A percentile compares a stretch with the other conserved stretches of the same genome.
Evolutionary conservation across 2,113 vertebrate genomes (phyloP).

Genomic region (Naja naja): DNA sequence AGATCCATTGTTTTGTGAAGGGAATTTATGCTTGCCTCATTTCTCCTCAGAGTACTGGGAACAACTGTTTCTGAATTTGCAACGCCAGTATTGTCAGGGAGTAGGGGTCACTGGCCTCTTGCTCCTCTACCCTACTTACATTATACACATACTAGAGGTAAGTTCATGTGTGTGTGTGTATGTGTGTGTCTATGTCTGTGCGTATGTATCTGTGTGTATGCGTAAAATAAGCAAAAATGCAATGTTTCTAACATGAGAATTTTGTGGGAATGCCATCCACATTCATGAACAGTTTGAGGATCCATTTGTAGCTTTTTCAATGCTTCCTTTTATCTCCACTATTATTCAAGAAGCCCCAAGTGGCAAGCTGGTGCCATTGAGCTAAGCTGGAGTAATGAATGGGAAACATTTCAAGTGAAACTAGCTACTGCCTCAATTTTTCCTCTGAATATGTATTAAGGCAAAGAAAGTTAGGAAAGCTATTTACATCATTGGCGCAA

Average conservation of each 20-base stretch:
- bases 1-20: neutral
- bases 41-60: conserved; percentile 67
- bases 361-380: neutral
- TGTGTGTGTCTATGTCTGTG: neutral
- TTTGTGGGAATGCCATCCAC: neutral
- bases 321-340: neutral
- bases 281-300: neutral
- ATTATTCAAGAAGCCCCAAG: neutral
- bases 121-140: conserved; percentile 67
- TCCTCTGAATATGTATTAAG: no score
- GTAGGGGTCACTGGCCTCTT: conserved; percentile 72
- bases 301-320: neutral
- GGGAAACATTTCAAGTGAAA: neutral
- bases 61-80: conserved; percentile 58
- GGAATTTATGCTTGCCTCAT: neutral
- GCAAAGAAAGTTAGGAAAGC: no score
- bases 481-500: no score
- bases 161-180: neutral
- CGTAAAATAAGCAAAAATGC: neutral
- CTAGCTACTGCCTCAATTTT: neutral
- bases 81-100: conserved; percentile 42
- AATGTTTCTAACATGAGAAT: no score
- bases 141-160: conserved; percentile 72
- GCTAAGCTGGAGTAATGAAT: no score
- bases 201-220: neutral